Percentiles rank a stretch among this genome's conserved stretches.
Evolutionary conservation across 2,888 invertebrate species (phyloP).

Genomic region (Didymodactylos carnosus): DNA sequence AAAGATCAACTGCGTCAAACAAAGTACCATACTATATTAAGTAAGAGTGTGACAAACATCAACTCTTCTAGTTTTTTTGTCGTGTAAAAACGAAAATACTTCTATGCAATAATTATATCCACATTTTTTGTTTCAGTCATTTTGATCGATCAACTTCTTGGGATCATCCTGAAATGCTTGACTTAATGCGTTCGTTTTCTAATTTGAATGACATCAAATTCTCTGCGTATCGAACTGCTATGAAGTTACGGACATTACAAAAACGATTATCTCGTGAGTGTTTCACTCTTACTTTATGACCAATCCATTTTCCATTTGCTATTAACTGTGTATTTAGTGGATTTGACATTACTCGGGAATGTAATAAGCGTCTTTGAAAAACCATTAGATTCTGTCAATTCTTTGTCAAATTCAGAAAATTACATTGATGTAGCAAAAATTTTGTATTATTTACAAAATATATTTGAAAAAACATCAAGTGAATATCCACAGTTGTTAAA

Average conservation of each 20-base stretch:
- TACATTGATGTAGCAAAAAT: constrained; percentile 86
- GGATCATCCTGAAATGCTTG: constrained; percentile 14
- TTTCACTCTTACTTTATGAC: constrained; percentile 5
- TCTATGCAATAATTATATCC: background rate
- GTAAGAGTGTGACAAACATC: no score
- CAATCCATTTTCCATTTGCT: constrained; percentile 15
- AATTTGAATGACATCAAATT: constrained; percentile 79
- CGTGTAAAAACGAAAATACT: background rate
- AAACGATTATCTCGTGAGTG: constrained; percentile 58
- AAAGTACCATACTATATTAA: constrained; percentile 14
- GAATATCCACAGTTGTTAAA: constrained; percentile 47
- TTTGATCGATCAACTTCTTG: constrained; percentile 10
- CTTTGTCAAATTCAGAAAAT: constrained; percentile 66
- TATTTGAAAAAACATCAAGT: constrained; percentile 43
- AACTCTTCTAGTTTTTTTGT: background rate
- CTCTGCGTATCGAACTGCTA: constrained; percentile 89
- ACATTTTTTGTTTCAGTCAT: background rate
- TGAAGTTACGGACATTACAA: constrained; percentile 85
- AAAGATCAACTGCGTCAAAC: background rate
- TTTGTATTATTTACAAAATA: constrained; percentile 73
- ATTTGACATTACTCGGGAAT: background rate
- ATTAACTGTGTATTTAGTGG: constrained; percentile 15
- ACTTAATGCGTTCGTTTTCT: constrained; percentile 8
- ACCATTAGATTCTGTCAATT: constrained; percentile 71
- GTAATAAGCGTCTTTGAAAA: background rate